Conservation (phyloP, 2,888 invertebrate genomes). For the Orgyia antiqua region DNA sequence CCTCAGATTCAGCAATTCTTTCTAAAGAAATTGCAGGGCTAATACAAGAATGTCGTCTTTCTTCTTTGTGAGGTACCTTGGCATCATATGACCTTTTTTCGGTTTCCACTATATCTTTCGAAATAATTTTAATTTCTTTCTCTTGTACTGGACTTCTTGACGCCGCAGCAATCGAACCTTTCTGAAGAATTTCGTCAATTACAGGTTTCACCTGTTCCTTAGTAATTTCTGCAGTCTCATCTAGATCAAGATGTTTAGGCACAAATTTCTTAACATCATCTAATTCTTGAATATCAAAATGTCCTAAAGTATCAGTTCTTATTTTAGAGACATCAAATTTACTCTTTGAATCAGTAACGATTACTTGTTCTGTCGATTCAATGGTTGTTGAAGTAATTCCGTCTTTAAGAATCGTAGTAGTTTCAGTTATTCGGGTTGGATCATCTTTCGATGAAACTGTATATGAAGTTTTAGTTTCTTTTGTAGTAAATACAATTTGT, state of each 20-base stretch:
- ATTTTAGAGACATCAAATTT: conserved; percentile 67
- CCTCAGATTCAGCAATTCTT: conserved; percentile 68
- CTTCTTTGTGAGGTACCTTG: conserved; percentile 67
- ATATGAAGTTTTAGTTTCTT: conserved; percentile 39
- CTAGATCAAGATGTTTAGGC: conserved; percentile 43
- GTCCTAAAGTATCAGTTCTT: conserved; percentile 59
- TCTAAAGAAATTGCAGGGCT: conserved; percentile 70
- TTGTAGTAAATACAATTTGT: conserved; percentile 34
- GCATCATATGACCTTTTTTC: conserved; percentile 68
- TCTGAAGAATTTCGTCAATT: conserved; percentile 65
- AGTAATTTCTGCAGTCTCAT: conserved; percentile 51
- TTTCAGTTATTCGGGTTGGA: conserved; percentile 26
- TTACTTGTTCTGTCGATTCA: conserved; percentile 26
- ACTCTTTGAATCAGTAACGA: conserved; percentile 22
- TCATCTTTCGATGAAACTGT: conserved; percentile 31
- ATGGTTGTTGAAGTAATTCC: conserved; percentile 19
- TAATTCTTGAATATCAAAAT: conserved; percentile 47
- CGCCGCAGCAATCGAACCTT: conserved; percentile 56
- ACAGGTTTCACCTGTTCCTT: conserved; percentile 66
- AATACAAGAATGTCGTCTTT: conserved; percentile 67
- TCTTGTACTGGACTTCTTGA: conserved; percentile 56
- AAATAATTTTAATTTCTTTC: conserved; percentile 55
- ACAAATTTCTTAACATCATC: conserved; percentile 38
- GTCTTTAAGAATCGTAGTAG: conserved; percentile 31
- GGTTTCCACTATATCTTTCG: conserved; percentile 57